Evolutionary conservation across 2,113 vertebrate genomes (phyloP).

Genomic region (Oxygymnocypris stewartii): DNA sequence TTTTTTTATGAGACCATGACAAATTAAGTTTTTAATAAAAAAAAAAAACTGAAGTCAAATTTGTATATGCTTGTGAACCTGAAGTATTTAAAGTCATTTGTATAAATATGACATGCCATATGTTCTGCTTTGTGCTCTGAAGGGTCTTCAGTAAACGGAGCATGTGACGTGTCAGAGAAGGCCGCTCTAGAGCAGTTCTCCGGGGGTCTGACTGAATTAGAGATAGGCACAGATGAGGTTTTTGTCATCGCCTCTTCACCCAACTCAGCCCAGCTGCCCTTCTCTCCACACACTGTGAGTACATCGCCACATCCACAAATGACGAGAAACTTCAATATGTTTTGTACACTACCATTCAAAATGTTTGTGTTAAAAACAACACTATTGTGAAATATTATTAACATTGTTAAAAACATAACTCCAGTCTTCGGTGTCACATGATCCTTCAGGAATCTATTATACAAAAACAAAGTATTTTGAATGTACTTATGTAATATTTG

Average conservation of each 20-base stretch:
- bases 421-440: neutral
- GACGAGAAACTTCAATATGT: neutral
- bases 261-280: conserved; percentile 66
- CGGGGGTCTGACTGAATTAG: conserved; percentile 77
- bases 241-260: conserved; percentile 81
- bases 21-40: neutral
- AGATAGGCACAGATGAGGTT: conserved; percentile 86
- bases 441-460: neutral
- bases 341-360: neutral
- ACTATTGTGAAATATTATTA: neutral
- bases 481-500: neutral
- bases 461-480: too few relatives aligned
- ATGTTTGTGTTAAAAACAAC: neutral
- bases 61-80: neutral
- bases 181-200: conserved; percentile 79
- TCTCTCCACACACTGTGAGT: conserved; percentile 79
- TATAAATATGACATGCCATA: neutral
- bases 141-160: conserved; percentile 65
- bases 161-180: conserved; percentile 70
- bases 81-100: neutral
- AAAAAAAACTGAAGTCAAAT: neutral
- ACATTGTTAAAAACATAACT: neutral
- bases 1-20: neutral
- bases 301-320: neutral
- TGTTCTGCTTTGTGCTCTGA: neutral